Evolutionary conservation across 2,888 invertebrate species (phyloP).

Genomic region (Mythimna ferrago): DNA sequence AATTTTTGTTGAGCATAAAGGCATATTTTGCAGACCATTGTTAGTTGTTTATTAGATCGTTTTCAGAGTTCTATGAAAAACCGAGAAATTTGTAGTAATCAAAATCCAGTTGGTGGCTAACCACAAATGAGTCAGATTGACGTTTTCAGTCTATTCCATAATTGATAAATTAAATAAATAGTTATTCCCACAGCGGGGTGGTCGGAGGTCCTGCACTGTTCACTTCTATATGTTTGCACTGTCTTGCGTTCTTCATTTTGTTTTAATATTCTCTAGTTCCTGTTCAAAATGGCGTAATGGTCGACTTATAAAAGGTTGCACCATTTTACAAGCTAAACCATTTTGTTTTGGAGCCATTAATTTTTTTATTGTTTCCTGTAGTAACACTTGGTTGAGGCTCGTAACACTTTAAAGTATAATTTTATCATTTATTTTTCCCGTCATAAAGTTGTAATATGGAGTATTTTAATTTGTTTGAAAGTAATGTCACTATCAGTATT

Average conservation of each 20-base stretch:
- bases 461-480: not conserved
- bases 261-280: conserved; percentile 1
- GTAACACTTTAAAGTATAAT: conserved; percentile 14
- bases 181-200: conserved; percentile 71
- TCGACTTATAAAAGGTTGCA: not conserved
- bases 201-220: conserved; percentile 72
- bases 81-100: not conserved
- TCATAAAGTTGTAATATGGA: not conserved
- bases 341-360: conserved; percentile 27
- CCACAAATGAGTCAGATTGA: conserved; percentile 30
- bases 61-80: conserved; percentile 19
- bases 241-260: conserved; percentile 69
- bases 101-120: conserved; percentile 12
- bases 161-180: conserved; percentile 31
- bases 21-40: not conserved
- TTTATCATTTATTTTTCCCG: not conserved
- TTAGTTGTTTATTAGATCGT: not conserved
- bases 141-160: not conserved
- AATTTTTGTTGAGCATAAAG: too few relatives aligned
- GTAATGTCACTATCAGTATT: not conserved
- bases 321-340: not conserved
- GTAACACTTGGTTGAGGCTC: conserved; percentile 47
- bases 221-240: conserved; percentile 80
- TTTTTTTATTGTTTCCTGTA: conserved; percentile 33
- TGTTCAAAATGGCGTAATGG: conserved; percentile 25